Conservation (phyloP, 2,888 invertebrate species). For the Microplitis deprimator region DNA sequence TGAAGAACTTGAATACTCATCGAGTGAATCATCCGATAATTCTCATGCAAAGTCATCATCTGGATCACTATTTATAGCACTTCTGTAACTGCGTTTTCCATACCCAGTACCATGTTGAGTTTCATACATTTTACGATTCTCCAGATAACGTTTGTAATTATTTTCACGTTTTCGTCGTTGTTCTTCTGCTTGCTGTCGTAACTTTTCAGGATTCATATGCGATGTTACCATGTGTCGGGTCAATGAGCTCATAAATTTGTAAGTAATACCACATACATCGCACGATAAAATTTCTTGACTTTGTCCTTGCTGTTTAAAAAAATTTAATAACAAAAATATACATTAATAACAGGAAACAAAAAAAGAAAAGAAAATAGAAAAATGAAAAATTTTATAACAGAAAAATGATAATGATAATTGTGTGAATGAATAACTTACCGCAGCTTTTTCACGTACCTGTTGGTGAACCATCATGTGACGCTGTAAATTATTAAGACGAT, state of each 20-base stretch:
- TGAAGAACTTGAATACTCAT: background rate
- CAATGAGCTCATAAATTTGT: conserved; percentile 76
- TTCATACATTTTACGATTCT: conserved; percentile 69
- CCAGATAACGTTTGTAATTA: conserved; percentile 68
- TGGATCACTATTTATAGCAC: conserved; percentile 49
- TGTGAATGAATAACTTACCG: conserved; percentile 41
- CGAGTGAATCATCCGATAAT: conserved; percentile 21
- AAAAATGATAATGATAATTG: conserved; percentile 34
- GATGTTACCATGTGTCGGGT: conserved; percentile 77
- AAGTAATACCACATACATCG: conserved; percentile 73
- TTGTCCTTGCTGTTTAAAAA: conserved; percentile 59
- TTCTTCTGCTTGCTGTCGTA: conserved; percentile 68
- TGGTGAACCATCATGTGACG: conserved; percentile 71
- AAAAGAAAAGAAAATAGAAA: background rate
- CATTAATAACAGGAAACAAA: conserved; percentile 27
- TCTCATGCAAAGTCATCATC: conserved; percentile 56
- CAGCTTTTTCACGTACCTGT: conserved; percentile 63
- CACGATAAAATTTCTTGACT: conserved; percentile 68
- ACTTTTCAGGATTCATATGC: conserved; percentile 72
- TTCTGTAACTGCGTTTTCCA: conserved; percentile 54
- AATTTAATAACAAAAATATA: background rate
- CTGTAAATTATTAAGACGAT: conserved; percentile 70
- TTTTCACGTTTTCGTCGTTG: conserved; percentile 68
- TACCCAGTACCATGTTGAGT: conserved; percentile 60
- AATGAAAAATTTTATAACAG: background rate